These are phyloP conservation scores for Plebejus anna DNA, from an alignment of 2,888 invertebrate genomes.

Conservation along the genomic window DNA sequence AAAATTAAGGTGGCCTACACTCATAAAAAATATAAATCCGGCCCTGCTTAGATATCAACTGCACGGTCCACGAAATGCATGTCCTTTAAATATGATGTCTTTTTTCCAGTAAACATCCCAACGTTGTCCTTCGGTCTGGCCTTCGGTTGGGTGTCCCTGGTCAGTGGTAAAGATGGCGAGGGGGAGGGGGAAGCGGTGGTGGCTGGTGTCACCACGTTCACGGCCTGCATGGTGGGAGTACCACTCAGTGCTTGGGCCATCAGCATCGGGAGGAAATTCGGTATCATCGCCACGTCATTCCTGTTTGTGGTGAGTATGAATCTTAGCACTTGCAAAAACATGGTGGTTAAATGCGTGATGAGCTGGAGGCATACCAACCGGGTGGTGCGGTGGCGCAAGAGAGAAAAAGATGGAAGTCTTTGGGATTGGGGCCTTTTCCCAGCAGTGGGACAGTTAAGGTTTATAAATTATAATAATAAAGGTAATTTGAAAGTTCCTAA, in stretches of 20 bases:
- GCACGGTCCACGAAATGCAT: too few species aligned
- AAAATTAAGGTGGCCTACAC: too few species aligned
- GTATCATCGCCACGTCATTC: slow-evolving; percentile 51
- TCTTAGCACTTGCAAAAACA: not conserved
- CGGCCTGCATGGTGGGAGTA: slow-evolving; percentile 54
- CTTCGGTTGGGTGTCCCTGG: slow-evolving; percentile 63
- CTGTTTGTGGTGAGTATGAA: slow-evolving; percentile 51
- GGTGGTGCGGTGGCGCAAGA: too few species aligned
- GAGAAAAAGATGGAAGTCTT: too few species aligned
- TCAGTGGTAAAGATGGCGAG: slow-evolving; percentile 47
- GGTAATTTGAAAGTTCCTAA: too few species aligned
- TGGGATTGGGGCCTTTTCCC: too few species aligned
- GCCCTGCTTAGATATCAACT: too few species aligned
- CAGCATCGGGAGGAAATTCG: slow-evolving; percentile 49
- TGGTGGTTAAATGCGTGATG: too few species aligned
- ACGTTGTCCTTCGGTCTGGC: slow-evolving; percentile 59
- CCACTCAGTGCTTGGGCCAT: slow-evolving; percentile 55
- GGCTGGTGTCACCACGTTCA: slow-evolving; percentile 46
- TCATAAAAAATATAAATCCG: too few species aligned
- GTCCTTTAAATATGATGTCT: not conserved
- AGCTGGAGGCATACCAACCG: too few species aligned
- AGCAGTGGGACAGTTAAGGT: too few species aligned
- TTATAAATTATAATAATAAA: too few species aligned
- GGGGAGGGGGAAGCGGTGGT: slow-evolving; percentile 41
- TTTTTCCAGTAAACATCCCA: slow-evolving; percentile 56